Conservation (phyloP, 1,140 invertebrate species). For the Dryas iulia region DNA sequence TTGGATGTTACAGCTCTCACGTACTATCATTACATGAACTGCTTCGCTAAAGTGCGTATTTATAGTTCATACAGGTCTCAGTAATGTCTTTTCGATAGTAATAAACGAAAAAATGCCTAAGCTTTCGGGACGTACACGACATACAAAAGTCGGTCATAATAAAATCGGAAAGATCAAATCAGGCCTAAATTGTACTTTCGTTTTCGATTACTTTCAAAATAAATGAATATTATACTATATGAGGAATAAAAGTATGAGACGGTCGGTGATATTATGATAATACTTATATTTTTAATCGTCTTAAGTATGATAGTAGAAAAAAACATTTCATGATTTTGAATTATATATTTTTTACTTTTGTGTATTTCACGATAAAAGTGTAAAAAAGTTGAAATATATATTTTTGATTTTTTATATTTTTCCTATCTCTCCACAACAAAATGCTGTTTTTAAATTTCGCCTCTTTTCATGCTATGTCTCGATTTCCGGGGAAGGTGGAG, state of each 20-base stretch:
- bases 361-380: no score
- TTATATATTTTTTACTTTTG: no score
- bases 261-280: no score
- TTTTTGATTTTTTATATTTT: no score
- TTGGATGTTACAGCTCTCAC: constrained; percentile 10
- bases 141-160: background rate
- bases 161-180: background rate
- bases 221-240: no score
- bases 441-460: no score
- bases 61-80: constrained; percentile 19
- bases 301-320: background rate
- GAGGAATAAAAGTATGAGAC: background rate
- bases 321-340: no score
- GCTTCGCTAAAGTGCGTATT: constrained; percentile 15
- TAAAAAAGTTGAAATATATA: no score
- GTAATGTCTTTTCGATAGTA: constrained; percentile 27
- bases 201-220: no score
- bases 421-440: no score
- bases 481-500: no score
- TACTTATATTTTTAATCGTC: background rate
- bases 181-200: background rate
- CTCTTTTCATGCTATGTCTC: no score
- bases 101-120: constrained; percentile 22
- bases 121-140: background rate
- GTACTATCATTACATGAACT: constrained; percentile 16